Base-by-base conservation (phyloP, 37 sponge, comb jelly and placozoan species). In the Mnemiopsis leidyi region DNA sequence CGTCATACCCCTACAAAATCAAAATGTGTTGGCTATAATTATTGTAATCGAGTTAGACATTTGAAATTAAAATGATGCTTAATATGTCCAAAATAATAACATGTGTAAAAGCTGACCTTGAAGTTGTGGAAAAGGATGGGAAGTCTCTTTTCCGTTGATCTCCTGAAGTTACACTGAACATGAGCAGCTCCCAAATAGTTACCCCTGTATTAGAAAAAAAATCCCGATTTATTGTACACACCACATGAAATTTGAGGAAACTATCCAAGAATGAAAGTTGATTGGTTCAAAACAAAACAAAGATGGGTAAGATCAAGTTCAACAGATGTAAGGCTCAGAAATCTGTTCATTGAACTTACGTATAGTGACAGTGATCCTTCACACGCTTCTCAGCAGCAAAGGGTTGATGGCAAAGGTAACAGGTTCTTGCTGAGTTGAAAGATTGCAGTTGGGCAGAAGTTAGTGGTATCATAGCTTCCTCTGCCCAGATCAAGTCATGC, bases 351-450 rank as follows among this genome's bases (percentile, higher is more conserved):
- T 32, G 1, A 32, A 16, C 79, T 77, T 77, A 77, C 79, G 90
- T 85, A 37, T 85, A 85, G 35, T 85, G 90, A 25, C 90, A 85
- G 29, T 85, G 90, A 85, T 85, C 90, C 23, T 39, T 85, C 24
- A 33, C 29, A 7, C 39, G 13, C 0, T 85, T 29, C 23, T n/a
- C 61, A 40, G n/a, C 29, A 40, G 24, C 2, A 1, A 85, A 39
- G 28, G 29, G 24, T 38, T 39, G 29, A 5, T 9, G 23, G 36
- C 90, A 85, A 39, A 85, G 39, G 16, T 33, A 85, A 21, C 90
- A 85, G 1, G 36, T 18, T 1, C 1, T 40, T 13, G 61, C 29
- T 24, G 40, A 23, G 20, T 0, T 85, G 90, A 33, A 33, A 33
- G 61, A 36, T 26, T 39, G n/a, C 39, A 23, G 13, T 61, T 85